phyloP scores from a whole-genome alignment of 2,797 vertebrate genomes.

The Pseudochirops cupreus region DNA sequence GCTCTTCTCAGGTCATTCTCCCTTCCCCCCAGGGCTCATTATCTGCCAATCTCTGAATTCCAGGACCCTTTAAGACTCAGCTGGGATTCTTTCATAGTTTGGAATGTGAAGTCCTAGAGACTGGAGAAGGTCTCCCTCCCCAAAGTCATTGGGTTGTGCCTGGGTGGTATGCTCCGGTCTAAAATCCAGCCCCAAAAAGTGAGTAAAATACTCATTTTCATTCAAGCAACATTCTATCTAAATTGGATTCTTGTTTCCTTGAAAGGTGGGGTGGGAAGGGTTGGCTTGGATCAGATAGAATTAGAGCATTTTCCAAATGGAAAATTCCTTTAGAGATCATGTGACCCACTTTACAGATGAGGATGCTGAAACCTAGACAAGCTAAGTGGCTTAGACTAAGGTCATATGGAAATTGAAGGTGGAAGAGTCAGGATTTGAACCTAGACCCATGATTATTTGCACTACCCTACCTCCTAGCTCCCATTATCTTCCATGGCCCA shows the following conservation, averaged over 20 bases:
- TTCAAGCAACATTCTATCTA: not conserved
- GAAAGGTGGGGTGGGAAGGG: not conserved
- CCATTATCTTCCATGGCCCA: not conserved
- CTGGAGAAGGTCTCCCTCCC: not conserved
- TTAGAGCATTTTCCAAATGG: not conserved
- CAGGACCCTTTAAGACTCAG: not conserved
- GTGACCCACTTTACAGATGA: not conserved
- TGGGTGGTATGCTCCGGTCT: not conserved
- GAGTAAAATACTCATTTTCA: not conserved
- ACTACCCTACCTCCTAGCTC: not conserved
- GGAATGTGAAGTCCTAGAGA: not conserved
- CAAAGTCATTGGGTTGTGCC: not conserved
- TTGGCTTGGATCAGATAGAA: not conserved
- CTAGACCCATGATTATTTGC: not conserved
- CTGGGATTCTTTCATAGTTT: not conserved
- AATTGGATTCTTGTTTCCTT: not conserved
- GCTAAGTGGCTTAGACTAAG: not conserved
- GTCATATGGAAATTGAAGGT: not conserved
- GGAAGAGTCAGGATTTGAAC: not conserved
- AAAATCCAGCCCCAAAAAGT: not conserved
- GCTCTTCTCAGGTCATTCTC: not conserved
- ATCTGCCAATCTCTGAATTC: not conserved
- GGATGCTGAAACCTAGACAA: not conserved
- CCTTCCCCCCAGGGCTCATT: not conserved
- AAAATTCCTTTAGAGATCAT: not conserved